Conservation (phyloP, 2,797 vertebrate species). For the Mormyrus proboscirostris region DNA sequence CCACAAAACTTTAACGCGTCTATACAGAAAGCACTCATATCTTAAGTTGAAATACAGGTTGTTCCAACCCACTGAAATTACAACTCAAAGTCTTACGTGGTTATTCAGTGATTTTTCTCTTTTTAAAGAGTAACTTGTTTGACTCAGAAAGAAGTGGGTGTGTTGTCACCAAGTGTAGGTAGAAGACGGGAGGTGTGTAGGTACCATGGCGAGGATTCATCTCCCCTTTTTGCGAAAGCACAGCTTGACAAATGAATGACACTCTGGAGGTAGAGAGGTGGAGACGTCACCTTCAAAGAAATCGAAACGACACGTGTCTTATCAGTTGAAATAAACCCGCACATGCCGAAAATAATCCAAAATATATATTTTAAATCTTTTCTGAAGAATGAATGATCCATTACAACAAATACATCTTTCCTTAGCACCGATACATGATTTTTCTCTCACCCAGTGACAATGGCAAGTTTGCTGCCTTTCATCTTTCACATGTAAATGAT, state of each 20-base stretch:
- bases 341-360: neutral
- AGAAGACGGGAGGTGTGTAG: neutral
- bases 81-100: neutral
- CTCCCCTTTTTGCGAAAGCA: neutral
- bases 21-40: neutral
- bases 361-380: neutral
- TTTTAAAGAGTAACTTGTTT: neutral
- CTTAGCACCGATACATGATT: neutral
- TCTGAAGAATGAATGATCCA: neutral
- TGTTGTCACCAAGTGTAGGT: neutral
- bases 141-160: neutral
- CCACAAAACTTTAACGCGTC: neutral
- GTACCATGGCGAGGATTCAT: neutral
- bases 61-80: neutral
- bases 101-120: neutral
- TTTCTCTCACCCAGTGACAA: neutral
- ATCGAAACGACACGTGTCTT: neutral
- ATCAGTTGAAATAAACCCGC: neutral
- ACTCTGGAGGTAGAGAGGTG: neutral
- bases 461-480: neutral
- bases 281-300: neutral
- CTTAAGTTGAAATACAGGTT: neutral
- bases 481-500: neutral
- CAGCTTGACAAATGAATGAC: neutral
- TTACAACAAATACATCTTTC: neutral